Evolutionary conservation across 2,888 invertebrate genomes (phyloP), one percentile per base, ranked within the genome.

Genomic region (Trachelus tabidus): DNA sequence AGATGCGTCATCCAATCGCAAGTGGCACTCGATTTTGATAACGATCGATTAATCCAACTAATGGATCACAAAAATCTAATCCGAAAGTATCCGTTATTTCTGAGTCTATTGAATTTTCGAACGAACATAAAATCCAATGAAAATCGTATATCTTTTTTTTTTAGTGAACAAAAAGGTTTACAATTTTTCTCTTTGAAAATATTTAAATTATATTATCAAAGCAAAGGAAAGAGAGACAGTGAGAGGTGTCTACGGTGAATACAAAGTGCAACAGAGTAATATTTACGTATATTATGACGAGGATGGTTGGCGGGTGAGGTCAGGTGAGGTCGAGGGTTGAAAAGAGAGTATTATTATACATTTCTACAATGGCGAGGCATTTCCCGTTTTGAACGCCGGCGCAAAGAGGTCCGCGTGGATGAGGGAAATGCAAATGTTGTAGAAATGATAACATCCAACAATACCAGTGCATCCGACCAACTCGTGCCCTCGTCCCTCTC

Each of bases 361-460:
- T 56, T 56, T 23, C 56, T 56, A 34, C 71, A 34, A 71, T 71
- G 71, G 31, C 71, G 71, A 34, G 71, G 34, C 71, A 34, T 71
- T 31, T 34, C 71, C 71, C 71, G 71, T 71, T 71, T 71, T 34
- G 71, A 71, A 71, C 33, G 71, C 33, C 71, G 31, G 71, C 71
- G 71, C 71, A 71, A 71, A 71, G 71, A 71, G 71, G 71, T 71
- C 31, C 71, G 71, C 71, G 71, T 15, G 71, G 71, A 71, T 71
- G 71, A 71, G 71, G 33, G 33, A 71, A 71, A 34, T 71, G 71
- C 71, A 71, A 71, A 71, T 71, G 71, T 71, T 71, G 71, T 71
- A 71, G 71, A 71, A 71, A 71, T 71, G 71, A 71, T 71, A 71
- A 71, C 71, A 71, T 71, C 71, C 71, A 34, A 71, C 71, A 71